Evolutionary conservation across 35 echinoderm and acorn worm genomes (phyloP).

Genomic region (Holothuria glaberrima): DNA sequence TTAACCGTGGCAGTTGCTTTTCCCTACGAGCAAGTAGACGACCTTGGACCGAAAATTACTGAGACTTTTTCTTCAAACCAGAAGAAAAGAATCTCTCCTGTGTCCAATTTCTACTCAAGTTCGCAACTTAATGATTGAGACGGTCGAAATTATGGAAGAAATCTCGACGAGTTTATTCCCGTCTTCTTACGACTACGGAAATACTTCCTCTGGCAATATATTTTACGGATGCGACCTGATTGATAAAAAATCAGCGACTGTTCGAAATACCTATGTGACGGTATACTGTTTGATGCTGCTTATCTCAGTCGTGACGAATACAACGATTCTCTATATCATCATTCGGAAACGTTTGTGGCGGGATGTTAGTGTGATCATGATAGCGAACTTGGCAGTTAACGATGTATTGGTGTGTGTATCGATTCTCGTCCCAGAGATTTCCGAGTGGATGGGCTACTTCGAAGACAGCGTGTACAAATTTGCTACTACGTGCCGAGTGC

Average conservation of each 20-base stretch:
- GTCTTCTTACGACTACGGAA: too few relatives aligned
- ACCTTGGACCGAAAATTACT: too few relatives aligned
- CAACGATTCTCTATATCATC: slow-evolving; percentile 44
- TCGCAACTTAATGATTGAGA: too few relatives aligned
- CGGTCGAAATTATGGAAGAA: too few relatives aligned
- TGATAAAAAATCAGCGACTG: background rate
- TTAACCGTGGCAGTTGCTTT: too few relatives aligned
- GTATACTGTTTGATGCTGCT: slow-evolving; percentile 39
- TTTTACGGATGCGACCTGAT: background rate
- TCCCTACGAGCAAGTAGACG: too few relatives aligned
- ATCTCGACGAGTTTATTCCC: too few relatives aligned
- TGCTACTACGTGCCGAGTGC: slow-evolving; percentile 1
- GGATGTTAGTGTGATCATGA: slow-evolving; percentile 52
- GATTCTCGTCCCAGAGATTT: slow-evolving; percentile 54
- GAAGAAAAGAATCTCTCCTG: too few relatives aligned
- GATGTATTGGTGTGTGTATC: slow-evolving; percentile 40
- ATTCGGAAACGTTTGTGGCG: slow-evolving; percentile 42
- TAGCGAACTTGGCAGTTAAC: slow-evolving; percentile 49
- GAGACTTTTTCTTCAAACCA: too few relatives aligned
- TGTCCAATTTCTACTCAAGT: too few relatives aligned
- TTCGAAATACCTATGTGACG: slow-evolving; percentile 9
- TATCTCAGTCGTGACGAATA: slow-evolving; percentile 19
- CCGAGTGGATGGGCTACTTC: slow-evolving; percentile 20
- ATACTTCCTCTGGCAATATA: background rate
- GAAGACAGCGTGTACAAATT: slow-evolving; percentile 1